These are phyloP conservation scores for Chelonia mydas DNA, from an alignment of 2,797 vertebrate species.

Conservation along the genomic window DNA sequence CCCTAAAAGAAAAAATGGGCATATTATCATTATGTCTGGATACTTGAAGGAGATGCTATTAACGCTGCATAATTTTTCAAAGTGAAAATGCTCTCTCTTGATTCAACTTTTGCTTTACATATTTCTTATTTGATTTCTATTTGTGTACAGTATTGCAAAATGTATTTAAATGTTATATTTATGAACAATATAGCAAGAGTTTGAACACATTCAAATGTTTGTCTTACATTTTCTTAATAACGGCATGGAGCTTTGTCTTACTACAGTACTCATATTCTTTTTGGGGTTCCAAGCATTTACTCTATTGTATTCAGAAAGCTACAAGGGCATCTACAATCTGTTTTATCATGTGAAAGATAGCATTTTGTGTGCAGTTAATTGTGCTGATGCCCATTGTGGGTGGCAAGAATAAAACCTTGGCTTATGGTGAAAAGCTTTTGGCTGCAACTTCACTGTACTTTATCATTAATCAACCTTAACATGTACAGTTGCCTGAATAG, in stretches of 20 bases:
- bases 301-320: background rate
- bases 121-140: background rate
- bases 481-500: background rate
- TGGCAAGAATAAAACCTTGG: background rate
- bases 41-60: conserved; percentile 3
- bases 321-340: background rate
- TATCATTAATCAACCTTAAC: background rate
- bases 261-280: background rate
- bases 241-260: background rate
- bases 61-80: conserved; percentile 3
- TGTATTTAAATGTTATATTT: background rate
- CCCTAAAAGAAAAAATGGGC: background rate
- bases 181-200: background rate
- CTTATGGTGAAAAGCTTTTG: background rate
- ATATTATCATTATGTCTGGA: background rate
- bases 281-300: background rate
- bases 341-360: background rate
- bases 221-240: background rate
- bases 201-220: background rate
- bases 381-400: background rate
- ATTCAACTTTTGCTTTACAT: conserved; percentile 15
- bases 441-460: background rate
- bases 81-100: conserved; percentile 6
- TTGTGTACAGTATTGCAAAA: background rate
- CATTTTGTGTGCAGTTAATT: background rate